Conservation (phyloP, 2,113 vertebrate genomes). For the Cisticola juncidis region DNA sequence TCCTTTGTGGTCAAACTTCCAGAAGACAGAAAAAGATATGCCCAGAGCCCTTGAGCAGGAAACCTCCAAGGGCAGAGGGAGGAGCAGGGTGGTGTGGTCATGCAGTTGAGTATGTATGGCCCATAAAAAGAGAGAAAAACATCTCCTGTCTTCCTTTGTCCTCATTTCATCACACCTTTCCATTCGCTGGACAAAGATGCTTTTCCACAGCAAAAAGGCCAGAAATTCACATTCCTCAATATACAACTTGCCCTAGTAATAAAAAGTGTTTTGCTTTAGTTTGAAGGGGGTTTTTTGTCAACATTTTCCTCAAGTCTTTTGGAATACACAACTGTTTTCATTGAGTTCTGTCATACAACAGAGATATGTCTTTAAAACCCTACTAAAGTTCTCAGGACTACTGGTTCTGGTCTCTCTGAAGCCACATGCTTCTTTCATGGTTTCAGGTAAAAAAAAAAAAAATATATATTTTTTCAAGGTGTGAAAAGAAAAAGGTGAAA, state of each 20-base stretch:
- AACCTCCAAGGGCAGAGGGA: neutral
- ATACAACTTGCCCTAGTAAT: neutral
- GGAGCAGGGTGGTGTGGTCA: neutral
- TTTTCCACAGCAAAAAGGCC: neutral
- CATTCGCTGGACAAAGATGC: neutral
- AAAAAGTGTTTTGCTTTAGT: neutral
- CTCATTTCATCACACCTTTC: neutral
- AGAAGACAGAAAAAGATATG: neutral
- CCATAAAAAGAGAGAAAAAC: neutral
- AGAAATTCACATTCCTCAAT: neutral
- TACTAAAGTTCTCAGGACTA: neutral
- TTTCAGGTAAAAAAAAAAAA: too few species aligned
- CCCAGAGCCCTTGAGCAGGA: neutral
- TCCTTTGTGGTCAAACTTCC: neutral
- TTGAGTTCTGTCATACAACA: neutral
- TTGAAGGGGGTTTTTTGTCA: rapidly evolving
- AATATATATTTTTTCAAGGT: neutral
- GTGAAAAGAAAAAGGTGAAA: neutral
- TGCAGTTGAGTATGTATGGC: rapidly evolving
- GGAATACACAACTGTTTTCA: neutral
- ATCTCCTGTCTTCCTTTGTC: neutral
- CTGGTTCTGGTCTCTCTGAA: neutral
- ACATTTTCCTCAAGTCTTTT: neutral
- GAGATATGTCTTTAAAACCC: neutral
- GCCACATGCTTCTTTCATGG: neutral